A percentile compares a stretch with the other conserved stretches of the same genome.
These are phyloP conservation scores for Eurystomus gularis DNA, from an alignment of 2,113 vertebrate genomes.

Conservation along the genomic window DNA sequence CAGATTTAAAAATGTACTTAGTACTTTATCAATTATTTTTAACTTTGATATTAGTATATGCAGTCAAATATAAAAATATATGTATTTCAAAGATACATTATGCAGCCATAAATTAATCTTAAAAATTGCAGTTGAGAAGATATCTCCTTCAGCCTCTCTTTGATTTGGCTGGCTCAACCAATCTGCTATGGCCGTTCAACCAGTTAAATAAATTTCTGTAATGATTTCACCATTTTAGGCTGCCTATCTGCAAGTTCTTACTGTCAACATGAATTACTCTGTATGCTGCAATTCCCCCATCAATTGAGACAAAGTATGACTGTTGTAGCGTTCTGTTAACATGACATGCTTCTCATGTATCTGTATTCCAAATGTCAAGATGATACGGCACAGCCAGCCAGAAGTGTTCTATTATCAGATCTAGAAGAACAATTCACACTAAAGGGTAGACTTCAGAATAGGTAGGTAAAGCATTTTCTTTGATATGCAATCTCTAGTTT, in stretches of 20 bases:
- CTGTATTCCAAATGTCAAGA: not conserved
- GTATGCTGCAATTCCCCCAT: constrained; percentile 20
- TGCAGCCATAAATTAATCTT: not conserved
- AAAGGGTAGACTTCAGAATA: not conserved
- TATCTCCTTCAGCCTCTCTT: not conserved
- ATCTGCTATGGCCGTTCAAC: constrained; percentile 11
- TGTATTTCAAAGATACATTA: not conserved
- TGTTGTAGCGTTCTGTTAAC: constrained; percentile 9
- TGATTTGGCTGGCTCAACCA: constrained; percentile 19
- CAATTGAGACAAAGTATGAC: constrained; percentile 20
- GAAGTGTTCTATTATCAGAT: not conserved
- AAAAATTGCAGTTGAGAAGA: not conserved
- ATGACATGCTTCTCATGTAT: constrained; percentile 2
- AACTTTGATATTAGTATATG: not conserved
- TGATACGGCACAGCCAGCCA: not conserved
- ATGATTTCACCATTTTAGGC: constrained; percentile 52
- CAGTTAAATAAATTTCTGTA: constrained; percentile 58
- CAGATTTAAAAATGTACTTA: not conserved
- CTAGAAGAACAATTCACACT: not conserved
- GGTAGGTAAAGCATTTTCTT: not conserved
- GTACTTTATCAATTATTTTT: not conserved
- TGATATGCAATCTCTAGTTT: not conserved
- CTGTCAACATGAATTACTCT: constrained; percentile 45
- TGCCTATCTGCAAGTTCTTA: constrained; percentile 58
- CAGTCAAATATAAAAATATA: not conserved